phyloP scores from a whole-genome alignment of 92 coral and sea anemone genomes.

The Heliopora coerulea region DNA sequence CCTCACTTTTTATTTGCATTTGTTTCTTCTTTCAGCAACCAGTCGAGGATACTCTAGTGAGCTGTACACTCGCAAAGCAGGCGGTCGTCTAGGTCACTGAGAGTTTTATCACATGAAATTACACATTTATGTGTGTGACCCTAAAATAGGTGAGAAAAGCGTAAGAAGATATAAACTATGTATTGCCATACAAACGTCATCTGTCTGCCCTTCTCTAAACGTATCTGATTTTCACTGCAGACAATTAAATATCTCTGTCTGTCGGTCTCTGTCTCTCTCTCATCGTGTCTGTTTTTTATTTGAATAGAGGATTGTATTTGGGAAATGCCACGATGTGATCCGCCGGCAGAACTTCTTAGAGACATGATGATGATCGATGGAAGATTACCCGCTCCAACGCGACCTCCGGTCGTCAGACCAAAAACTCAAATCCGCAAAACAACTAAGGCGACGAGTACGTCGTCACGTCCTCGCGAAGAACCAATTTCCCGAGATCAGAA shows the following conservation, averaged over 20 bases:
- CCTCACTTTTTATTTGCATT: too few relatives aligned
- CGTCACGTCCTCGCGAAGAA: neutral
- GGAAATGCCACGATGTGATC: constrained; percentile 31
- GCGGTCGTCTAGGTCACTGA: constrained; percentile 29
- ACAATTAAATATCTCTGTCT: too few relatives aligned
- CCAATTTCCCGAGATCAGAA: neutral
- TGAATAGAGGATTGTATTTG: constrained; percentile 36
- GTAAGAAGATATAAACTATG: neutral
- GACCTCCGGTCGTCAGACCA: neutral
- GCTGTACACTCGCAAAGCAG: constrained; percentile 18
- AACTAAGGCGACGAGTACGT: neutral
- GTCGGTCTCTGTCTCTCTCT: neutral
- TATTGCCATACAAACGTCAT: neutral
- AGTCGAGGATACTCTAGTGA: neutral
- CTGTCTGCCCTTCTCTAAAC: neutral
- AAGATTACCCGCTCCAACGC: constrained; percentile 23
- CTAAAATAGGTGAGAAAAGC: constrained; percentile 15
- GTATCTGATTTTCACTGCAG: too few relatives aligned
- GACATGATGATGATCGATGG: constrained; percentile 34
- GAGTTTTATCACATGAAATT: constrained; percentile 32
- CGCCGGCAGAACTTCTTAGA: constrained; percentile 25
- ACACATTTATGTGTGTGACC: constrained; percentile 35
- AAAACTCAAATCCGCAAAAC: neutral
- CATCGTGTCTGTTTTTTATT: neutral
- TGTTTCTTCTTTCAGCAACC: constrained; percentile 7